These are phyloP conservation scores for Tetragonula clypearis DNA, from an alignment of 1,140 invertebrate species.

Conservation along the genomic window DNA sequence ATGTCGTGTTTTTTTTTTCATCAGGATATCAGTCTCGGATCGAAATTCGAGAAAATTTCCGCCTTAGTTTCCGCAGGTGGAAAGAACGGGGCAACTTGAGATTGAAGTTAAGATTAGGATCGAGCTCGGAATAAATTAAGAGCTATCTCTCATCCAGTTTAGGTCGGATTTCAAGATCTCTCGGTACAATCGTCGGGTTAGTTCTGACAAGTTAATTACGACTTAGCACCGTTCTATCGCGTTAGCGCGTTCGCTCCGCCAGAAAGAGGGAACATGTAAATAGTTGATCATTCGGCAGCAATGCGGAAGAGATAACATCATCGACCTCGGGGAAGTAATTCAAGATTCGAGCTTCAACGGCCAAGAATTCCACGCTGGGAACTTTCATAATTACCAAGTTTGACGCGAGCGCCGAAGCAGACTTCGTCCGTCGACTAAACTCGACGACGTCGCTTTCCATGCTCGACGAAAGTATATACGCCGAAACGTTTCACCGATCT, in stretches of 20 bases:
- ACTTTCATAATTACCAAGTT: constrained; percentile 70
- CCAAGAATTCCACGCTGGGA: constrained; percentile 60
- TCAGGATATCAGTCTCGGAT: too few relatives aligned
- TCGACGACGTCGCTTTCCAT: neutral
- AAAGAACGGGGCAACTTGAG: neutral
- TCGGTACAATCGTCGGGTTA: neutral
- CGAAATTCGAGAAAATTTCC: neutral
- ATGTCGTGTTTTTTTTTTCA: neutral
- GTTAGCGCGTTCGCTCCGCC: constrained; percentile 3
- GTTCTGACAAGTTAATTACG: constrained; percentile 17
- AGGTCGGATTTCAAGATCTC: neutral
- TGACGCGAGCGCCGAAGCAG: constrained; percentile 6
- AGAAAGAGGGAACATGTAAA: constrained; percentile 22
- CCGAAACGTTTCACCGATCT: neutral
- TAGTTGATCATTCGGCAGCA: constrained; percentile 18
- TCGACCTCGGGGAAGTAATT: constrained; percentile 34
- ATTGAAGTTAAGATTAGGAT: neutral
- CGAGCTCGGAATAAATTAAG: constrained; percentile 7
- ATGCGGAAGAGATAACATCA: constrained; percentile 24
- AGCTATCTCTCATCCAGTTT: neutral
- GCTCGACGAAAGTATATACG: too few relatives aligned
- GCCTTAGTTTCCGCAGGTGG: neutral
- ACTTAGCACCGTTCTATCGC: constrained; percentile 6
- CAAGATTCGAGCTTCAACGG: constrained; percentile 40
- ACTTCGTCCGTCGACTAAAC: constrained; percentile 1